Conservation (phyloP, 1,140 invertebrate genomes). For the Vanessa atalanta region DNA sequence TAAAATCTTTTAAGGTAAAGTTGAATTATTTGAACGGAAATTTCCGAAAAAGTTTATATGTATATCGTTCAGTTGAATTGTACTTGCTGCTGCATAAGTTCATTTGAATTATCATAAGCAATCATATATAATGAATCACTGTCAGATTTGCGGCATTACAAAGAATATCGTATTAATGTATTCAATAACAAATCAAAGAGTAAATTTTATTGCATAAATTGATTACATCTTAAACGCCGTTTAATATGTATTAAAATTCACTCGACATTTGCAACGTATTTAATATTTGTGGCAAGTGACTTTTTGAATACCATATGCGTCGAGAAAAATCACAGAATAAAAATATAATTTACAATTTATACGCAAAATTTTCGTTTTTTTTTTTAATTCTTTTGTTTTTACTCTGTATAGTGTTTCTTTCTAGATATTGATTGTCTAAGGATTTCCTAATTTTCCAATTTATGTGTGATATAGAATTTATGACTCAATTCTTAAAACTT, state of each 20-base stretch:
- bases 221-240: conserved; percentile 9
- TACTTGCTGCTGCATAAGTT: conserved; percentile 14
- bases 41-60: background rate
- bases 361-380: too few species aligned
- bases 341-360: too few species aligned
- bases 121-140: conserved; percentile 17
- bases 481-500: too few species aligned
- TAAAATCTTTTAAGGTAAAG: background rate
- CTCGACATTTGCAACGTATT: conserved; percentile 1
- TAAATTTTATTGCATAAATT: conserved; percentile 15
- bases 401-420: too few species aligned
- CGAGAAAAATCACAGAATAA: too few species aligned
- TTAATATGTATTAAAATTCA: conserved; percentile 16
- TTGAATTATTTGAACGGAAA: background rate
- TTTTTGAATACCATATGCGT: background rate
- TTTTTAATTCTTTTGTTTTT: too few species aligned
- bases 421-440: too few species aligned
- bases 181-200: conserved; percentile 4
- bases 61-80: background rate
- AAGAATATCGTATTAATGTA: conserved; percentile 14
- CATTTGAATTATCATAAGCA: conserved; percentile 29
- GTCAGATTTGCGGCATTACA: conserved; percentile 16
- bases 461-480: too few species aligned
- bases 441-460: too few species aligned
- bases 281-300: conserved; percentile 1